Conservation (phyloP, 2,113 vertebrate species). For the Zingel zingel region DNA sequence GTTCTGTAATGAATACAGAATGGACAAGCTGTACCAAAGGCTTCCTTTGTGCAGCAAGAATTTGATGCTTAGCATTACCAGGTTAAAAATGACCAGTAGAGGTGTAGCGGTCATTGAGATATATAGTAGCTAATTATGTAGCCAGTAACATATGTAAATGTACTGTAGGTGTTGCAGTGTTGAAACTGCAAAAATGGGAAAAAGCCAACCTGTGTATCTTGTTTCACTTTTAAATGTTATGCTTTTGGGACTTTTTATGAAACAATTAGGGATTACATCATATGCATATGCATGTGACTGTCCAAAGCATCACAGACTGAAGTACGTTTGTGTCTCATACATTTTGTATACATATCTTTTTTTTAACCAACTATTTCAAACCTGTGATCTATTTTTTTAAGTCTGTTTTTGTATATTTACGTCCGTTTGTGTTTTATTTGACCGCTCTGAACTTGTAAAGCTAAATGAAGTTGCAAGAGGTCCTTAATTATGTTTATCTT, state of each 20-base stretch:
- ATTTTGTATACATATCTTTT: slow-evolving; percentile 39
- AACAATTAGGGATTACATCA: slow-evolving; percentile 34
- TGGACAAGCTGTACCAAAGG: not conserved
- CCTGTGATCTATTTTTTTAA: slow-evolving; percentile 45
- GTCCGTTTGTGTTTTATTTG: slow-evolving; percentile 6
- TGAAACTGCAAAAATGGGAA: slow-evolving; percentile 51
- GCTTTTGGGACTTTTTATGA: slow-evolving; percentile 41
- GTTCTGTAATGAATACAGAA: slow-evolving; percentile 49
- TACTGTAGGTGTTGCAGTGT: slow-evolving; percentile 54
- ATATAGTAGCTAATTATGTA: slow-evolving; percentile 65
- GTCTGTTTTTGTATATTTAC: not conserved
- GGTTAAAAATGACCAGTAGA: slow-evolving; percentile 30
- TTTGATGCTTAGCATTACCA: not conserved
- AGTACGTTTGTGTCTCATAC: slow-evolving; percentile 22
- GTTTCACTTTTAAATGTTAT: slow-evolving; percentile 50
- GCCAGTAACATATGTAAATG: slow-evolving; percentile 39
- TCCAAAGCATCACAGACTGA: slow-evolving; percentile 35
- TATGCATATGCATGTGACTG: slow-evolving; percentile 9
- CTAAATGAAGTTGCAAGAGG: not conserved
- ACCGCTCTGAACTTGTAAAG: slow-evolving; percentile 1
- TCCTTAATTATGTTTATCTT: slow-evolving; percentile 19
- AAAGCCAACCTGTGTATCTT: slow-evolving; percentile 42
- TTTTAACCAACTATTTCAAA: slow-evolving; percentile 30
- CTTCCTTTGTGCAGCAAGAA: slow-evolving; percentile 6
- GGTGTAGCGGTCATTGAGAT: slow-evolving; percentile 32